A percentile compares a stretch with the other conserved stretches of the same genome.
Conservation (phyloP, 2,113 vertebrate genomes). For the Mionectes macconnelli region DNA sequence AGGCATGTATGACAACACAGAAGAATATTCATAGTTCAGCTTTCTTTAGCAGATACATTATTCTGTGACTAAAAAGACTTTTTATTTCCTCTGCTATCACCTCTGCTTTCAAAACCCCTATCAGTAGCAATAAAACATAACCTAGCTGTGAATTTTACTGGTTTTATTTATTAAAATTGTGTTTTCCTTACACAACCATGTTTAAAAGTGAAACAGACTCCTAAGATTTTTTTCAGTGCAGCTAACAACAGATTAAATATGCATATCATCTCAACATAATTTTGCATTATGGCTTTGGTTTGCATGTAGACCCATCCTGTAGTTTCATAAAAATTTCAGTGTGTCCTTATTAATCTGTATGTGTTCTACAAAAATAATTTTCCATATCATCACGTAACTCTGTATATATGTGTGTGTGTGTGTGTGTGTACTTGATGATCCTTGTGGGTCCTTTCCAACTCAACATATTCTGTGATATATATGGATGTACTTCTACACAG, state of each 20-base stretch:
- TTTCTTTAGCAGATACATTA: conserved; percentile 1
- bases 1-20: neutral
- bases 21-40: conserved; percentile 6
- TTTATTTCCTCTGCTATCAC: conserved; percentile 10
- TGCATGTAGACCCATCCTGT: neutral
- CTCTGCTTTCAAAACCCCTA: neutral
- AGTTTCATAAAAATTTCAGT: neutral
- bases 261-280: neutral
- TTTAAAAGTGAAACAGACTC: neutral
- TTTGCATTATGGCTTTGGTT: neutral
- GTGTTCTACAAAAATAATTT: neutral
- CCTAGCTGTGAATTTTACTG: neutral
- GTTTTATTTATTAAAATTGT: conserved; percentile 25
- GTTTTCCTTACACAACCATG: neutral
- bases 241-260: neutral
- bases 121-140: neutral
- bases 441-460: neutral
- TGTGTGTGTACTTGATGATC: neutral
- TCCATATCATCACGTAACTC: neutral
- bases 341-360: neutral
- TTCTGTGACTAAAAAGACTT: conserved; percentile 7
- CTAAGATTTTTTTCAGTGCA: neutral
- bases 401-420: neutral
- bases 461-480: neutral
- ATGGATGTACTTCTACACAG: no score